Base-by-base conservation (phyloP, 1,140 invertebrate species). In the Drosophila rhopaloa region DNA sequence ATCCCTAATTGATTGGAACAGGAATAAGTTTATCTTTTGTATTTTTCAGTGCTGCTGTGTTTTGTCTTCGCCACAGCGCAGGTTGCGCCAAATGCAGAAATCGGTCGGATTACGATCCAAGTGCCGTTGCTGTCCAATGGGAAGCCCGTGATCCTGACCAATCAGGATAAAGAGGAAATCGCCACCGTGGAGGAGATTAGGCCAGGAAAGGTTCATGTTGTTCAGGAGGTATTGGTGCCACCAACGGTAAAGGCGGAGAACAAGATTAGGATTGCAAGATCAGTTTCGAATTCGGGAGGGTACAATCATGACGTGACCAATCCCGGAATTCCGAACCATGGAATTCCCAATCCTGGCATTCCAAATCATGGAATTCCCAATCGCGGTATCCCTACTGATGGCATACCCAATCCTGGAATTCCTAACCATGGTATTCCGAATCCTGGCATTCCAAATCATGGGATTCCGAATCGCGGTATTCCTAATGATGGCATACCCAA, bases 121-220 rank as follows among this genome's bases (percentile, higher is more conserved):
- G 80, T 89, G 57, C 84, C 84, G 74, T 89, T 89, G 80, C 77
- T 89, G 62, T 67, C 73, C 4, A 81, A 81, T 70, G 84, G 84
- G 57, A 81, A 81, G 38, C 84, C 84, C 29, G 77, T 89, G n/a
- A 62, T 89, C 14, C 38, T 56, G 6, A 32, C 40, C 11, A 66
- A 72, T 35, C 73, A 62, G 19, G 65, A 76, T 0, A 38, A 46
- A 1, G 73, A 75, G 38, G 84, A 84, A 46, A 56, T 89, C 10
- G 84, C 84, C 14, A 66, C 35, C 9, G 84, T 89, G 11, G 56
- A 81, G 47, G 84, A 89, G 62, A 51, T 89, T 1, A 81, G 67
- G 38, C 73, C 84, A 3, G 51, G 53, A n/a, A 80, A 71, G 41
- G 63, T 73, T 6, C 60, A 56, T 37, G 41, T 37, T 6, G 16